These are phyloP conservation scores for Aproaerema taeniolella DNA, from an alignment of 2,888 invertebrate species.

Conservation along the genomic window DNA sequence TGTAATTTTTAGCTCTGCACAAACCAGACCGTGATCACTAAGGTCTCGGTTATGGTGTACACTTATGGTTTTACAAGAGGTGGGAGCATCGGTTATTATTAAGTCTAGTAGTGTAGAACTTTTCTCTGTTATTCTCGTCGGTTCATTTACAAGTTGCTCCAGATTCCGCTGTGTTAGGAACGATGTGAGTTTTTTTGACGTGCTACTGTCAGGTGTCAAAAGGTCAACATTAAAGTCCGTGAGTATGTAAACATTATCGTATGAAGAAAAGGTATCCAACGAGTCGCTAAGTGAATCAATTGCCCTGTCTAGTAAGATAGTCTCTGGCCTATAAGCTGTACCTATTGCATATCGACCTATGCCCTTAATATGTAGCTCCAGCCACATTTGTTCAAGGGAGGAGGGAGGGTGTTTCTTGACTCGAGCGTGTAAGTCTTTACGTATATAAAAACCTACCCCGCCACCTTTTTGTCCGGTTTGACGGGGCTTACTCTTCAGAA, in stretches of 20 bases:
- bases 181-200: conserved; percentile 2
- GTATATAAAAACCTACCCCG: conserved; percentile 11
- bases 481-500: conserved; percentile 3
- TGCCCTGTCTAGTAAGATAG: conserved; percentile 5
- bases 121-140: conserved; percentile 13
- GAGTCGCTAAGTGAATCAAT: conserved; percentile 18
- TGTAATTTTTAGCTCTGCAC: conserved; percentile 6
- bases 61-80: not conserved
- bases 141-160: conserved; percentile 14
- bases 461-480: conserved; percentile 3
- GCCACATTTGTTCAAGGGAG: conserved; percentile 17
- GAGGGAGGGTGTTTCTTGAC: conserved; percentile 8
- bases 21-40: conserved; percentile 14
- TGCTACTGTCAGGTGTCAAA: not conserved
- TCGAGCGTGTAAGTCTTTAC: conserved; percentile 4
- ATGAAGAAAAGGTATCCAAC: conserved; percentile 5
- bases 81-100: not conserved
- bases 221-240: conserved; percentile 19
- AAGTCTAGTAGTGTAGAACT: not conserved
- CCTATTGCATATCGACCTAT: conserved; percentile 10
- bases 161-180: conserved; percentile 12
- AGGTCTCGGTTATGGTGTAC: conserved; percentile 2
- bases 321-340: conserved; percentile 16
- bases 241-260: conserved; percentile 12
- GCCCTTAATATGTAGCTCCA: conserved; percentile 5